phyloP scores from a whole-genome alignment of 2,888 invertebrate genomes.

The Diplazon laetatorius region DNA sequence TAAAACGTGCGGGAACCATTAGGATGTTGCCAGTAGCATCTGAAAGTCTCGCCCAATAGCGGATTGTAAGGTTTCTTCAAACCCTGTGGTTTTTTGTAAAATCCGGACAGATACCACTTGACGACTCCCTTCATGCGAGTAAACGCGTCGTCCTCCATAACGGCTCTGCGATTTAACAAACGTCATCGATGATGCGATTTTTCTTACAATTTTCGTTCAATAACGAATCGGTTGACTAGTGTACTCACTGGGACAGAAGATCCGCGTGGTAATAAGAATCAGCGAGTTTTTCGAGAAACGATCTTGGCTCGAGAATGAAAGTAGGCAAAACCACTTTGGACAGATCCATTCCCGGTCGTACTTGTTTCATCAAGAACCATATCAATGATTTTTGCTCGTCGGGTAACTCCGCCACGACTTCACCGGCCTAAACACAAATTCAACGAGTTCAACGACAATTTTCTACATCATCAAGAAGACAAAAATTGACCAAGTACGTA shows the following conservation, averaged over 20 bases:
- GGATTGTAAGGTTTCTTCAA: slow-evolving; percentile 98
- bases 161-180: slow-evolving; percentile 84
- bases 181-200: slow-evolving; percentile 1
- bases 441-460: slow-evolving; percentile 51
- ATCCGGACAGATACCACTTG: slow-evolving; percentile 95
- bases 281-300: slow-evolving; percentile 95
- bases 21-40: slow-evolving; percentile 95
- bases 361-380: slow-evolving; percentile 97
- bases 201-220: background rate
- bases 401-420: slow-evolving; percentile 94
- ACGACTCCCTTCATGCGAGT: slow-evolving; percentile 94
- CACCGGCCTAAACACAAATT: slow-evolving; percentile 85
- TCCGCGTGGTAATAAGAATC: slow-evolving; percentile 98
- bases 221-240: background rate
- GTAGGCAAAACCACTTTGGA: slow-evolving; percentile 96
- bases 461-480: background rate
- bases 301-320: slow-evolving; percentile 96
- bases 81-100: slow-evolving; percentile 97
- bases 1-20: slow-evolving; percentile 94
- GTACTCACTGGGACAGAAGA: slow-evolving; percentile 90
- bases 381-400: slow-evolving; percentile 97
- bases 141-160: slow-evolving; percentile 93
- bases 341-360: slow-evolving; percentile 97
- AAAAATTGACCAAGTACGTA: too few relatives aligned
- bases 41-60: slow-evolving; percentile 94